These are phyloP conservation scores for Pegea sp. DNA, from an alignment of 23 tunicate genomes.

Conservation along the genomic window DNA sequence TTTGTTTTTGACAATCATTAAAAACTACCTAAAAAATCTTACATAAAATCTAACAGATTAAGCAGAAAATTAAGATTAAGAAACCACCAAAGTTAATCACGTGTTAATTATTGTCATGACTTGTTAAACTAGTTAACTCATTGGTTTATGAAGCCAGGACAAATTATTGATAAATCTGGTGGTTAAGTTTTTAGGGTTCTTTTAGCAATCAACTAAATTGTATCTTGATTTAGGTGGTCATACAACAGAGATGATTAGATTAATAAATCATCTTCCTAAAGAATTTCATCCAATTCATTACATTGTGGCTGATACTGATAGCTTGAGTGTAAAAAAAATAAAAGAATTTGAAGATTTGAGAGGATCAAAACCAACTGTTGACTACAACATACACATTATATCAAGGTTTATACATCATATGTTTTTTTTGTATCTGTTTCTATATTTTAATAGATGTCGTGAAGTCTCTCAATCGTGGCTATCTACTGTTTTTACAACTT, in stretches of 20 bases:
- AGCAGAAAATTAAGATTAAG: too few species aligned
- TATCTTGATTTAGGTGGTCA: slow-evolving; percentile 82
- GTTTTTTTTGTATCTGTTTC: not conserved
- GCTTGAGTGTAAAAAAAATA: slow-evolving; percentile 45
- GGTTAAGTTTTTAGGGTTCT: too few species aligned
- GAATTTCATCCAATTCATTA: slow-evolving; percentile 15
- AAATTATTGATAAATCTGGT: too few species aligned
- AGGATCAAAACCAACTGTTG: too few species aligned
- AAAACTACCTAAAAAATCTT: too few species aligned
- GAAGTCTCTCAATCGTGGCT: slow-evolving; percentile 83
- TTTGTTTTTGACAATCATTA: too few species aligned
- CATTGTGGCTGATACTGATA: slow-evolving; percentile 52
- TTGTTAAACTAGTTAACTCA: too few species aligned
- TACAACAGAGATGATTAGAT: slow-evolving; percentile 43
- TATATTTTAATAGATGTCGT: slow-evolving; percentile 44
- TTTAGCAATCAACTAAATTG: too few species aligned
- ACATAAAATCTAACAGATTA: too few species aligned
- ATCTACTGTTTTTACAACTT: slow-evolving; percentile 45
- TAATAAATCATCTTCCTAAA: slow-evolving; percentile 10
- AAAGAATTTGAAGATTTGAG: slow-evolving; percentile 20
- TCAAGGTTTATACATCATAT: not conserved
- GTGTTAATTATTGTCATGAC: too few species aligned
- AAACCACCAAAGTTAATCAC: too few species aligned
- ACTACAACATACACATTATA: not conserved
- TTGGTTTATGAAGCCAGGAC: too few species aligned